Conservation (phyloP, 2,888 invertebrate genomes). For the Trichacis sp. region DNA sequence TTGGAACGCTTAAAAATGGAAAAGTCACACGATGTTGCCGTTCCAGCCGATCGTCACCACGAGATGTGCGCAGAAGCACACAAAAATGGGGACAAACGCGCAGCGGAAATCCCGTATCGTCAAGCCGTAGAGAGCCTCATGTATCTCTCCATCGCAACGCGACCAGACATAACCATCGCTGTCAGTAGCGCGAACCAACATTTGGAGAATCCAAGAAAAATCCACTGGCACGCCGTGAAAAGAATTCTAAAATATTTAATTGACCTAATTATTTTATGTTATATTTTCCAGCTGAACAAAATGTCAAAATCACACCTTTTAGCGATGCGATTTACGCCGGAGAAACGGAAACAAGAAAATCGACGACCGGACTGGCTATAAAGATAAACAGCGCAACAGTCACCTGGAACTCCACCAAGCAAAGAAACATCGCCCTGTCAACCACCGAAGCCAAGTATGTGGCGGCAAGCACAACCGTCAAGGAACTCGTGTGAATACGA, state of each 20-base stretch:
- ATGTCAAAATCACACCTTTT: slow-evolving; percentile 5
- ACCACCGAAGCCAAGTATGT: slow-evolving; percentile 53
- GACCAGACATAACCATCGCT: slow-evolving; percentile 41
- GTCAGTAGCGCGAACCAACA: slow-evolving; percentile 39
- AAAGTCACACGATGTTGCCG: slow-evolving; percentile 19
- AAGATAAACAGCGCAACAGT: slow-evolving; percentile 47
- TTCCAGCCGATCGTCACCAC: slow-evolving; percentile 16
- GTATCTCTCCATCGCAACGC: slow-evolving; percentile 22
- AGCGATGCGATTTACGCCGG: slow-evolving; percentile 62
- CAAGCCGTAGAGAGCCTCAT: slow-evolving; percentile 35
- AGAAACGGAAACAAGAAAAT: slow-evolving; percentile 50
- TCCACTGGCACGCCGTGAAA: slow-evolving; percentile 49
- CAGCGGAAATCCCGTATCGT: slow-evolving; percentile 13
- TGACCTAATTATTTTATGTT: slow-evolving; percentile 45
- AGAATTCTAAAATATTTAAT: slow-evolving; percentile 52
- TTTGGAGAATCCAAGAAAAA: slow-evolving; percentile 34
- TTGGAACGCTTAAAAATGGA: slow-evolving; percentile 36
- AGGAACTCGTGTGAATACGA: slow-evolving; percentile 55
- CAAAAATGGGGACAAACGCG: neutral
- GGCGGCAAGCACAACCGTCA: slow-evolving; percentile 51
- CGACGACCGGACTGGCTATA: slow-evolving; percentile 48
- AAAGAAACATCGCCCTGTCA: slow-evolving; percentile 43
- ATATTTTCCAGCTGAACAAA: slow-evolving; percentile 29
- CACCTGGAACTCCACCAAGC: slow-evolving; percentile 42
- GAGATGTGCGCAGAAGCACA: neutral